Evolutionary conservation across 2,888 invertebrate genomes (phyloP).

Genomic region (Griposia aprilina): DNA sequence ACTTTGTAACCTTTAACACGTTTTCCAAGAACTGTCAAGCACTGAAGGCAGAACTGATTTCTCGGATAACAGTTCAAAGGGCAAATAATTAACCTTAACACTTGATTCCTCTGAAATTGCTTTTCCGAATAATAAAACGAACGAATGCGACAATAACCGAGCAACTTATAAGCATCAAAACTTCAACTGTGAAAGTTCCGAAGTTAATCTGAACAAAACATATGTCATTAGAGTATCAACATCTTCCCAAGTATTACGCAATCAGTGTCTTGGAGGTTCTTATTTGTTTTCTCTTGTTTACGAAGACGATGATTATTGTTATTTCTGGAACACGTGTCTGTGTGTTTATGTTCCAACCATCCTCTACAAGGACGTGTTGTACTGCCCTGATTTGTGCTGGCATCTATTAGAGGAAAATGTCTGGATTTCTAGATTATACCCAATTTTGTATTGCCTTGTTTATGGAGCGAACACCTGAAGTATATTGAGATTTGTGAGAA

Average conservation of each 20-base stretch:
- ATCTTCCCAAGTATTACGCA: conserved; percentile 47
- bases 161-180: conserved; percentile 52
- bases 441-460: conserved; percentile 21
- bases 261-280: conserved; percentile 51
- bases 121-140: conserved; percentile 43
- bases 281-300: conserved; percentile 57
- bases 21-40: neutral
- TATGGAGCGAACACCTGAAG: conserved; percentile 39
- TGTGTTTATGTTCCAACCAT: conserved; percentile 14
- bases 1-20: too few species aligned
- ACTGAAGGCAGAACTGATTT: neutral
- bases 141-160: conserved; percentile 36
- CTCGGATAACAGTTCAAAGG: neutral
- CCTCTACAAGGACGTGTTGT: conserved; percentile 6
- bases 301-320: conserved; percentile 45
- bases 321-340: conserved; percentile 39
- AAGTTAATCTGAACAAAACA: conserved; percentile 64
- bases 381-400: conserved; percentile 7
- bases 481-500: conserved; percentile 26
- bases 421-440: conserved; percentile 11
- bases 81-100: conserved; percentile 28
- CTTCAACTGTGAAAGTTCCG: conserved; percentile 55
- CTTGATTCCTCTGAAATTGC: conserved; percentile 24
- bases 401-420: conserved; percentile 19
- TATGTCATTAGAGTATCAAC: conserved; percentile 61